Conservation (phyloP, 2,888 invertebrate genomes). For the Thera obeliscata region DNA sequence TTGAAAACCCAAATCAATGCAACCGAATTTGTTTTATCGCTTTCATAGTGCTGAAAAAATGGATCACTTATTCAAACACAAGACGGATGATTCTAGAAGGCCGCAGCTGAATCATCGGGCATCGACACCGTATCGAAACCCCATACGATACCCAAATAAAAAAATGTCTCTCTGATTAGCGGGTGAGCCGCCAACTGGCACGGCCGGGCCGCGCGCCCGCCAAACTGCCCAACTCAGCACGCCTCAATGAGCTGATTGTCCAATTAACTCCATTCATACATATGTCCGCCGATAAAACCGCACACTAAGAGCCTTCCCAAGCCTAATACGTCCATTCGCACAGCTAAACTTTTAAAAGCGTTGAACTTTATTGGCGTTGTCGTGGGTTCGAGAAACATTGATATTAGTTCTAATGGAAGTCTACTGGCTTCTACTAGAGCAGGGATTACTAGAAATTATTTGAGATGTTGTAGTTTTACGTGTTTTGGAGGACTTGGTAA, state of each 20-base stretch:
- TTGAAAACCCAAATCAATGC: too few species aligned
- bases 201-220: constrained; percentile 58
- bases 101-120: constrained; percentile 37
- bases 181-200: constrained; percentile 75
- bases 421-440: constrained; percentile 4
- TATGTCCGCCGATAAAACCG: constrained; percentile 58
- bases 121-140: constrained; percentile 52
- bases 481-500: background rate
- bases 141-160: constrained; percentile 39
- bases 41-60: background rate
- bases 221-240: constrained; percentile 70
- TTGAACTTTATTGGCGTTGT: constrained; percentile 52
- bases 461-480: constrained; percentile 2
- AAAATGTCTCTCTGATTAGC: constrained; percentile 63
- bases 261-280: constrained; percentile 81
- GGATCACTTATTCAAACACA: background rate
- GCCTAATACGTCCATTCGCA: constrained; percentile 62
- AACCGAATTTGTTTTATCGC: too few species aligned
- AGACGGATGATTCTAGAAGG: constrained; percentile 9
- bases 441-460: constrained; percentile 13
- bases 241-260: constrained; percentile 75
- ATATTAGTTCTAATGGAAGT: constrained; percentile 26
- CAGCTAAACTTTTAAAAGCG: constrained; percentile 53
- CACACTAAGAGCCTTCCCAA: constrained; percentile 63
- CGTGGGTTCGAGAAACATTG: constrained; percentile 29